Conservation (phyloP, 2,113 vertebrate species). For the Glaucidium brasilianum region DNA sequence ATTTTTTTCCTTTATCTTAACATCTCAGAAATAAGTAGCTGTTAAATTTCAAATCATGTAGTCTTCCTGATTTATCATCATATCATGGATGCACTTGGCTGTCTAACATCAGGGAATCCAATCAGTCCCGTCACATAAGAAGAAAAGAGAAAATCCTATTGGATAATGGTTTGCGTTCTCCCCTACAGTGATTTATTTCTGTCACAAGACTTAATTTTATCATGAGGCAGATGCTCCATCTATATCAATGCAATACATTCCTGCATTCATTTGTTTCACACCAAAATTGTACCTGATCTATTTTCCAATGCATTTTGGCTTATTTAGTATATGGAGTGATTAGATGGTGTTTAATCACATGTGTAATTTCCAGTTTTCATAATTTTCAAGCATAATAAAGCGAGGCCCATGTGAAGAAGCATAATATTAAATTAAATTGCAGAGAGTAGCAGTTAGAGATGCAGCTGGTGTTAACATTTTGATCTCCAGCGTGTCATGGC, state of each 20-base stretch:
- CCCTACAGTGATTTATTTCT: slow-evolving; percentile 78
- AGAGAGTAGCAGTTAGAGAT: slow-evolving; percentile 1
- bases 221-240: slow-evolving; percentile 76
- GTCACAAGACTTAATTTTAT: slow-evolving; percentile 83
- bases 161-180: slow-evolving; percentile 73
- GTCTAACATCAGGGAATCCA: slow-evolving; percentile 79
- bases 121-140: slow-evolving; percentile 81
- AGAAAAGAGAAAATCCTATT: slow-evolving; percentile 74
- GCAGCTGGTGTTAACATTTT: slow-evolving; percentile 53
- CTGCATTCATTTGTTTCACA: slow-evolving; percentile 72
- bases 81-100: slow-evolving; percentile 77
- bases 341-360: slow-evolving; percentile 67
- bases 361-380: slow-evolving; percentile 69
- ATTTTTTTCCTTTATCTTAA: slow-evolving; percentile 69
- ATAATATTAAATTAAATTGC: slow-evolving; percentile 42
- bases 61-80: slow-evolving; percentile 77
- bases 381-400: slow-evolving; percentile 62
- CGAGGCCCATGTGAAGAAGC: slow-evolving; percentile 16
- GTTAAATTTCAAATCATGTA: slow-evolving; percentile 75
- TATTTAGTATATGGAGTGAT: slow-evolving; percentile 57
- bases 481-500: slow-evolving; percentile 25
- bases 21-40: slow-evolving; percentile 75
- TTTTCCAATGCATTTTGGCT: slow-evolving; percentile 54
- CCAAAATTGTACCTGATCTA: slow-evolving; percentile 71
- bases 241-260: slow-evolving; percentile 67